Evolutionary conservation across 2,797 vertebrate genomes (phyloP).

Genomic region (Huso huso): DNA sequence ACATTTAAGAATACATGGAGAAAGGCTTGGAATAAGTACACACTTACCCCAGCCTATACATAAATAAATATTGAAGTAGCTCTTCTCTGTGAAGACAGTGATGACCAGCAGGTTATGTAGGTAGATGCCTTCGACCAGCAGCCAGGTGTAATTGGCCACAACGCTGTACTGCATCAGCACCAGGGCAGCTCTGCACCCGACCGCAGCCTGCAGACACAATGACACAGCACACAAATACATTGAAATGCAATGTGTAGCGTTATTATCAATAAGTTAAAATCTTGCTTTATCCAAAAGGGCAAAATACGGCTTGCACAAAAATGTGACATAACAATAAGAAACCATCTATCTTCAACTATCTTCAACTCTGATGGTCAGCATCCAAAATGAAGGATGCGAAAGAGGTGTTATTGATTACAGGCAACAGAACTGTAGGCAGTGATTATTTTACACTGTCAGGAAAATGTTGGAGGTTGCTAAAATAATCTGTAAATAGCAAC

Average conservation of each 20-base stretch:
- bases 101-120: conserved; percentile 78
- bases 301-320: no score
- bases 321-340: no score
- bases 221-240: neutral
- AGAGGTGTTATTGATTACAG: no score
- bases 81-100: conserved; percentile 70
- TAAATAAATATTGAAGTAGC: conserved; percentile 77
- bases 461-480: no score
- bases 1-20: no score
- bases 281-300: no score
- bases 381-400: no score
- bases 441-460: no score
- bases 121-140: conserved; percentile 86
- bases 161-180: conserved; percentile 90
- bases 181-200: conserved; percentile 70
- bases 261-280: neutral
- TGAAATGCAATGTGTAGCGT: neutral
- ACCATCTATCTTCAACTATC: no score
- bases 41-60: conserved; percentile 86
- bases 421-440: no score
- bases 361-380: no score
- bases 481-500: no score
- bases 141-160: conserved; percentile 89
- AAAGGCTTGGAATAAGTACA: neutral
- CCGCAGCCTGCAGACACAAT: conserved; percentile 52